A percentile compares a stretch with the other conserved stretches of the same genome.
Conservation (phyloP, 2,797 vertebrate genomes). For the Margarornis squamiger region DNA sequence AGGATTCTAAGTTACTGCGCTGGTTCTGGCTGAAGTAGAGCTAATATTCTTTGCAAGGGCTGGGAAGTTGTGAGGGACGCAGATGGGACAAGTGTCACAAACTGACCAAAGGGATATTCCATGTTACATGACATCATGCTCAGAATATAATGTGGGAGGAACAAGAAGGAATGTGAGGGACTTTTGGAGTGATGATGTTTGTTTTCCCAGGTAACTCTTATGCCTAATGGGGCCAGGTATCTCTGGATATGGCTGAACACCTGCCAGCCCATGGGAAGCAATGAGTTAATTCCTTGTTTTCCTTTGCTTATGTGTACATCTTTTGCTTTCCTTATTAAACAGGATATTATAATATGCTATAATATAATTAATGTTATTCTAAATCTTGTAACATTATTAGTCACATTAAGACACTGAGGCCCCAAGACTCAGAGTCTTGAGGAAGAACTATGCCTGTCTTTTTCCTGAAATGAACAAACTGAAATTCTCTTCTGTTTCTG, state of each 20-base stretch:
- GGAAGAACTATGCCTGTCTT: background rate
- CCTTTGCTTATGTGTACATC: rapidly evolving
- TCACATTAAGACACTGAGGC: background rate
- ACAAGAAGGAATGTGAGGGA: background rate
- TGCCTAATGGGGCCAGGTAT: rapidly evolving
- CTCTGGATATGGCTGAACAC: background rate
- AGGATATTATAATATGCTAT: background rate
- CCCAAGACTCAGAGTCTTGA: background rate
- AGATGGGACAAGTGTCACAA: background rate
- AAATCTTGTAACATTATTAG: background rate
- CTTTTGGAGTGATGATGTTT: background rate
- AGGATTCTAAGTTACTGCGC: background rate
- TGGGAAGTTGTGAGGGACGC: rapidly evolving
- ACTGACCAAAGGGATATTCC: background rate
- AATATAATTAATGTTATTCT: background rate
- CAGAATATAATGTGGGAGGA: rapidly evolving
- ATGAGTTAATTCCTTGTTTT: background rate
- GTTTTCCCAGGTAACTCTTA: background rate
- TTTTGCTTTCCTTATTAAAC: background rate
- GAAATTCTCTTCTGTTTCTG: background rate
- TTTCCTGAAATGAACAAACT: background rate
- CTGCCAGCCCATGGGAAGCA: background rate
- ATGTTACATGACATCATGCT: rapidly evolving
- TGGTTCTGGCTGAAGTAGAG: background rate
- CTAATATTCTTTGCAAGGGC: background rate